These are phyloP conservation scores for Antechinus flavipes DNA, from an alignment of 2,113 vertebrate species.

Conservation along the genomic window DNA sequence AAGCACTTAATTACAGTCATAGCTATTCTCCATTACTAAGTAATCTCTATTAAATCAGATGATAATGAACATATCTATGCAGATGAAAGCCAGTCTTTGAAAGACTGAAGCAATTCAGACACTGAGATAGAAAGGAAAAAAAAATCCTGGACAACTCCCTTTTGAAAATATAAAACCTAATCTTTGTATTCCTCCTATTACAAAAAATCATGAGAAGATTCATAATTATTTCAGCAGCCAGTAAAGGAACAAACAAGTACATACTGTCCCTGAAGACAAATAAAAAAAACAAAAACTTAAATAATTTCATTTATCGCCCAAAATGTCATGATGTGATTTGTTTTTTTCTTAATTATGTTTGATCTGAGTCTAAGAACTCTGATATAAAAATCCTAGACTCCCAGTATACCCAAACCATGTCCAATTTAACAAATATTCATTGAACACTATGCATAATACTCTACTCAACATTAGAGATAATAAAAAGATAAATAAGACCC, in stretches of 20 bases:
- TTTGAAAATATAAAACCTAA: constrained; percentile 14
- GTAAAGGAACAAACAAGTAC: constrained; percentile 27
- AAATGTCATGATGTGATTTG: neutral
- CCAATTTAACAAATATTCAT: neutral
- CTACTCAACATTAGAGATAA: neutral
- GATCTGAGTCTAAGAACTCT: neutral
- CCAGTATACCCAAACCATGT: neutral
- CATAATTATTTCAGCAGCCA: neutral
- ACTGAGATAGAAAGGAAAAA: constrained; percentile 30
- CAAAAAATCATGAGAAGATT: constrained; percentile 9
- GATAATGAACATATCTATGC: neutral
- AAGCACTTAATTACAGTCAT: neutral
- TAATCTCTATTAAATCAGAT: constrained; percentile 39
- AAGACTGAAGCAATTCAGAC: neutral
- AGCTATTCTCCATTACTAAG: neutral
- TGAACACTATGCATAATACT: neutral
- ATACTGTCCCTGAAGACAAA: constrained; percentile 28
- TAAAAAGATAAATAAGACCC: neutral
- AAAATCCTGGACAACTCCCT: neutral
- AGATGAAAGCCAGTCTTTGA: neutral
- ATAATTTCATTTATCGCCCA: neutral
- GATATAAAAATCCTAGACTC: neutral
- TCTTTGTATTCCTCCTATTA: constrained; percentile 2
- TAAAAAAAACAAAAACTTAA: constrained; percentile 38
- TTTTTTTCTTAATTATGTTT: neutral